Percentiles rank a stretch among this genome's conserved stretches.
Conservation (phyloP, 92 coral and sea anemone species). For the Epizoanthus ramosus region DNA sequence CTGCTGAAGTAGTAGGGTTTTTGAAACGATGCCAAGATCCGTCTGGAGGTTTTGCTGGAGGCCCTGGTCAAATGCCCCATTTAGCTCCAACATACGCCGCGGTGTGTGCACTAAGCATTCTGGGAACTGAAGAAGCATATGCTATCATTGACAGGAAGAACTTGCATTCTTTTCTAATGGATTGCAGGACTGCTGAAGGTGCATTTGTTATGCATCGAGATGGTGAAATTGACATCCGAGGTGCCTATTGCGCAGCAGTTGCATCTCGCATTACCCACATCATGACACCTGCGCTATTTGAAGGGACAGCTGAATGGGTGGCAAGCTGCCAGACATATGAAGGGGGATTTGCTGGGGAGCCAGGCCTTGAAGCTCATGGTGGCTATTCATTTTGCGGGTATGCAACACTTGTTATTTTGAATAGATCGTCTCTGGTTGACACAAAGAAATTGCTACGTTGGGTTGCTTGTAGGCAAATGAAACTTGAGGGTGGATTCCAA, state of each 20-base stretch:
- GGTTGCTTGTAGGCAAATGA: conserved; percentile 92
- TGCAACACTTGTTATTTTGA: conserved; percentile 85
- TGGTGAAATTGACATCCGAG: conserved; percentile 98
- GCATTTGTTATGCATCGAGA: conserved; percentile 95
- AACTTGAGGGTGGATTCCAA: conserved; percentile 95
- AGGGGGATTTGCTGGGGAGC: conserved; percentile 99
- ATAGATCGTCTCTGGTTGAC: conserved; percentile 74
- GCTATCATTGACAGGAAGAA: conserved; percentile 81
- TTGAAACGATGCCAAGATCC: conserved; percentile 89
- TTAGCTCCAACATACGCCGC: conserved; percentile 98
- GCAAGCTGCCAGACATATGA: conserved; percentile 93
- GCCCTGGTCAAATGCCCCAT: conserved; percentile 95
- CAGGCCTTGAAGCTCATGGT: conserved; percentile 98
- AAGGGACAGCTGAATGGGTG: conserved; percentile 97
- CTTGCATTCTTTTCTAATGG: conserved; percentile 71
- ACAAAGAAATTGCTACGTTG: conserved; percentile 77
- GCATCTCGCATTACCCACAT: conserved; percentile 82
- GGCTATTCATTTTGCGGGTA: conserved; percentile 98
- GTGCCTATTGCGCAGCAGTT: conserved; percentile 96
- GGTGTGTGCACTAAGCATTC: conserved; percentile 87
- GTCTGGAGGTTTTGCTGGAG: conserved; percentile 94
- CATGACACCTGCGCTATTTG: conserved; percentile 80
- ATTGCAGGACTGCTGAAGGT: conserved; percentile 82
- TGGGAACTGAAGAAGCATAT: conserved; percentile 90
- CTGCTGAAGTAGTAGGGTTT: conserved; percentile 78